A percentile compares a stretch with the other conserved stretches of the same genome.
Conservation (phyloP, 1,140 invertebrate genomes). For the Octopus bimaculoides region DNA sequence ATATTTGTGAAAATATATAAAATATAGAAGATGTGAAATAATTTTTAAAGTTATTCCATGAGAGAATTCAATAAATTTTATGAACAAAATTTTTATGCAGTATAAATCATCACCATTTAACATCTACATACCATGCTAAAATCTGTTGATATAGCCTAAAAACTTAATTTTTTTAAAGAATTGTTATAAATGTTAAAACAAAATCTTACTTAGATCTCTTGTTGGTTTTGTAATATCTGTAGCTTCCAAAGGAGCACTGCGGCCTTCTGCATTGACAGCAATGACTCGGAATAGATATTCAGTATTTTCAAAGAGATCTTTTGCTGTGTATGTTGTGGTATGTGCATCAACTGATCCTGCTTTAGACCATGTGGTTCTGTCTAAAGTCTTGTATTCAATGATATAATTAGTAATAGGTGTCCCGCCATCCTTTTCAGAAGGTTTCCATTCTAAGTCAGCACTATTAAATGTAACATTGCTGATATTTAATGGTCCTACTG, state of each 20-base stretch:
- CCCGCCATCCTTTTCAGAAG: conserved; percentile 47
- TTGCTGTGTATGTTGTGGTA: conserved; percentile 53
- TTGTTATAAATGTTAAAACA: conserved; percentile 40
- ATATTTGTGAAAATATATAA: too few species aligned
- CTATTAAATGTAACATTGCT: conserved; percentile 35
- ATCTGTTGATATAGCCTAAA: too few species aligned
- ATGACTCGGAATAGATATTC: conserved; percentile 64
- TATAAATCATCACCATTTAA: too few species aligned
- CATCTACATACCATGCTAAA: too few species aligned
- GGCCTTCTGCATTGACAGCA: conserved; percentile 91
- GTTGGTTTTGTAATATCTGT: conserved; percentile 88
- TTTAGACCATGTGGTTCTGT: conserved; percentile 82
- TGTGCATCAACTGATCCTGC: conserved; percentile 61
- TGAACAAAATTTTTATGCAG: too few species aligned
- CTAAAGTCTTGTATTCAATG: conserved; percentile 58
- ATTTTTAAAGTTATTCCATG: too few species aligned
- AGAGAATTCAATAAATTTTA: too few species aligned
- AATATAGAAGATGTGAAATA: too few species aligned
- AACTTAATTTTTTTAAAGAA: too few species aligned
- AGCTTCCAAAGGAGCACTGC: conserved; percentile 83
- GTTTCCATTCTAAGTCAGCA: conserved; percentile 44
- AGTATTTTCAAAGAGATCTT: conserved; percentile 31
- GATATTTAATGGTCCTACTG: conserved; percentile 23
- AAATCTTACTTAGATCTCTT: conserved; percentile 80
- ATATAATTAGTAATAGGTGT: conserved; percentile 44